phyloP scores from a whole-genome alignment of 2,113 vertebrate genomes.

The Melierax canorus region DNA sequence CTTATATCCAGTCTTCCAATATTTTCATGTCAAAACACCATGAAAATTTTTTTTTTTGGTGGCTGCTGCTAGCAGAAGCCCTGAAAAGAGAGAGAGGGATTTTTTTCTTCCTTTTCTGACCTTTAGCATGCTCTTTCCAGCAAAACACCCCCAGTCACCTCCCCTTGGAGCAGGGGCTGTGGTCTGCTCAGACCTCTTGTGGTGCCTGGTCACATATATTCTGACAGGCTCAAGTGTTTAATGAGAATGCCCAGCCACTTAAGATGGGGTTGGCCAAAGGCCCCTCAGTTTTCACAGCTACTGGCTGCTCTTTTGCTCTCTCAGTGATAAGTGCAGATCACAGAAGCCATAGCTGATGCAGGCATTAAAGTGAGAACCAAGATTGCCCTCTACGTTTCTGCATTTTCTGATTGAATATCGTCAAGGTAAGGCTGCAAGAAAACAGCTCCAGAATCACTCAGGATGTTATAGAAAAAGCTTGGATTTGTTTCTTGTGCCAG shows the following conservation, averaged over 20 bases:
- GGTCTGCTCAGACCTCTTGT: not conserved
- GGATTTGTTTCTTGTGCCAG: not conserved
- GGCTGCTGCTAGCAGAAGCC: not conserved
- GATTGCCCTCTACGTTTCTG: not conserved
- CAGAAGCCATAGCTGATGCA: not conserved
- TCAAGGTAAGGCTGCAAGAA: not conserved
- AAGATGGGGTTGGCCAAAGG: not conserved
- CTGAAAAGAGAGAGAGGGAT: not conserved
- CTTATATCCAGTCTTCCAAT: not conserved
- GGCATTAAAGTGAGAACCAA: not conserved
- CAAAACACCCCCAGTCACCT: not conserved
- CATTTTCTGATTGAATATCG: fast-evolving
- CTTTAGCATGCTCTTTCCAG: not conserved
- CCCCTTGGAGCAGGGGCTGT: not conserved
- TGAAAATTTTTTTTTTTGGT: not conserved
- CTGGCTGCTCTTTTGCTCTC: not conserved
- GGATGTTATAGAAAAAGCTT: not conserved
- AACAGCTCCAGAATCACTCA: not conserved
- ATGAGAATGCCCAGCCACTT: not conserved
- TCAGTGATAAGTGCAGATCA: not conserved
- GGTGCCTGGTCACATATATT: not conserved
- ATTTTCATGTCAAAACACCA: not conserved
- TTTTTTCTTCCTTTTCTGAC: not conserved
- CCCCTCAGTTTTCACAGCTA: not conserved
- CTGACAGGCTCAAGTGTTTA: not conserved